Conservation (phyloP, 2,888 invertebrate genomes). For the Parnassius smintheus region DNA sequence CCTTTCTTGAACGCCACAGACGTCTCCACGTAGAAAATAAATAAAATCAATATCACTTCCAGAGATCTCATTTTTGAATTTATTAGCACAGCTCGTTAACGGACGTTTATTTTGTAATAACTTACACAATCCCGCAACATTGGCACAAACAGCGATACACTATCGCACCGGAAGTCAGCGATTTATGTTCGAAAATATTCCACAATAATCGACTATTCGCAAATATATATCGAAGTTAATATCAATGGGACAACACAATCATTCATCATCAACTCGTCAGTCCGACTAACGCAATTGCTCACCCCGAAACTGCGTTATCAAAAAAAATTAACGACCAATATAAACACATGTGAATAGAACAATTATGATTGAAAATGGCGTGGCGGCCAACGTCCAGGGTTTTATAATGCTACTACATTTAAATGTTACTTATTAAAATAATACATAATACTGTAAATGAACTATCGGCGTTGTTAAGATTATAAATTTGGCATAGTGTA, state of each 20-base stretch:
- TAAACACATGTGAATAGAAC: background rate
- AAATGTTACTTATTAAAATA: background rate
- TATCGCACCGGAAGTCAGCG: slow-evolving; percentile 17
- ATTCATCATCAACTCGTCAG: slow-evolving; percentile 4
- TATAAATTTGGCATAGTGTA: slow-evolving; percentile 11
- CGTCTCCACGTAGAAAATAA: slow-evolving; percentile 1
- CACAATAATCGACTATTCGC: slow-evolving; percentile 15
- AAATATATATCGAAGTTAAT: background rate
- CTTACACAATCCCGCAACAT: slow-evolving; percentile 18
- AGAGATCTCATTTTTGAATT: slow-evolving; percentile 7
- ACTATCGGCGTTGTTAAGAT: slow-evolving; percentile 6
- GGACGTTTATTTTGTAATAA: slow-evolving; percentile 14
- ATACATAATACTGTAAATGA: slow-evolving; percentile 4
- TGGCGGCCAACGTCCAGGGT: background rate
- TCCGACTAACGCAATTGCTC: slow-evolving; percentile 7
- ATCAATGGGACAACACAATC: slow-evolving; percentile 12
- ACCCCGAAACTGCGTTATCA: background rate
- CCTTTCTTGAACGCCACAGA: background rate
- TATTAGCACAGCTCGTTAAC: slow-evolving; percentile 1
- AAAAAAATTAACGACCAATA: slow-evolving; percentile 18
- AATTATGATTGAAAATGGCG: background rate
- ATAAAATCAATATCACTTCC: slow-evolving; percentile 7
- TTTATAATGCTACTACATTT: slow-evolving; percentile 9
- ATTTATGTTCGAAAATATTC: slow-evolving; percentile 19
- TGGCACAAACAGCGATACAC: slow-evolving; percentile 8